phyloP scores from a whole-genome alignment of 2,113 vertebrate genomes.

The Trinectes maculatus region DNA sequence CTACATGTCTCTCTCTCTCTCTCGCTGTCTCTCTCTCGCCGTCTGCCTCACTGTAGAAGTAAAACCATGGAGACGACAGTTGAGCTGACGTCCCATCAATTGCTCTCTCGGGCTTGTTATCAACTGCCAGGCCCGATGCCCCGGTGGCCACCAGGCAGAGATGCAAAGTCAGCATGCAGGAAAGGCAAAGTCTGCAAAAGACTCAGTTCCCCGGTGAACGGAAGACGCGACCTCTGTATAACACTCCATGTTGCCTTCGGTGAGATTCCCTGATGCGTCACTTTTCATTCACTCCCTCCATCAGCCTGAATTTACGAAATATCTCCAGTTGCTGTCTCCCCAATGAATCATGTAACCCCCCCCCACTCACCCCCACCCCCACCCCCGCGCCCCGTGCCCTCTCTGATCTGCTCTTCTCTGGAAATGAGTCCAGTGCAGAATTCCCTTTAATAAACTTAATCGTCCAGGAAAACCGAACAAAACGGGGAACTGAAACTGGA shows the following conservation, averaged over 20 bases:
- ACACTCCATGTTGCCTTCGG: neutral
- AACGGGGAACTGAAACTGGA: conserved; percentile 28
- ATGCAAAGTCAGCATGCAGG: conserved; percentile 47
- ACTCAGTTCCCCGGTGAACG: too few species aligned
- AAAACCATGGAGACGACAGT: conserved; percentile 36
- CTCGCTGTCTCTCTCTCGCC: neutral
- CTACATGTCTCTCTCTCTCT: neutral
- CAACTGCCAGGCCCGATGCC: conserved; percentile 40
- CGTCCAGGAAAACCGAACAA: conserved; percentile 6
- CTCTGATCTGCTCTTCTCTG: conserved; percentile 22
- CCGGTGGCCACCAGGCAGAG: conserved; percentile 21
- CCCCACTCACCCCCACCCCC: conserved; percentile 26
- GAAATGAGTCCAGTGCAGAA: conserved; percentile 5
- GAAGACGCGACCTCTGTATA: conserved; percentile 5
- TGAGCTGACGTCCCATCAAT: conserved; percentile 36
- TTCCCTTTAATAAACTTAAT: too few species aligned
- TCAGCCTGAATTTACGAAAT: conserved; percentile 24
- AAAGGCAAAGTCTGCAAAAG: conserved; percentile 44
- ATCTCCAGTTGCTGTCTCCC: conserved; percentile 26
- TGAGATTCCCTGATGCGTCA: conserved; percentile 25
- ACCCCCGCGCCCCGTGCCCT: conserved; percentile 17
- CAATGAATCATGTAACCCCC: conserved; percentile 51
- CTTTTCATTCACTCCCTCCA: conserved; percentile 23
- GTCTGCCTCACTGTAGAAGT: conserved; percentile 8
- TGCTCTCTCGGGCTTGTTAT: conserved; percentile 36